A percentile compares a stretch with the other conserved stretches of the same genome.
phyloP scores from a whole-genome alignment of 2,113 vertebrate genomes.

The Laticauda colubrina region DNA sequence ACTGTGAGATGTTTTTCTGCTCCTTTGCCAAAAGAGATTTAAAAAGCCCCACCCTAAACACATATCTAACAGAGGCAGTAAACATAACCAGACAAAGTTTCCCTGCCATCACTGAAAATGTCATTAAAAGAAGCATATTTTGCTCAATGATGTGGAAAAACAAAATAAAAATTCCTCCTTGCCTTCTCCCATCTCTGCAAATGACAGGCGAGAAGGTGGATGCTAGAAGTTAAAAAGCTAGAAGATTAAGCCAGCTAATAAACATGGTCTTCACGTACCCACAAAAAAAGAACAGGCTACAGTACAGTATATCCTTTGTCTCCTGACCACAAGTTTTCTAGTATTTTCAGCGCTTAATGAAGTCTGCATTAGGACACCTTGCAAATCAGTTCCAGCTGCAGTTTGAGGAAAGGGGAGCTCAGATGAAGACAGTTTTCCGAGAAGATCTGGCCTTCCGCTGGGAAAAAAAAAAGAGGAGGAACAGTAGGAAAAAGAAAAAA shows the following conservation, averaged over 20 bases:
- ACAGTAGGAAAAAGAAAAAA: not conserved
- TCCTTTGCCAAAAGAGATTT: not conserved
- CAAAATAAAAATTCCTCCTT: not conserved
- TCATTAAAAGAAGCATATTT: not conserved
- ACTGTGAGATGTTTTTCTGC: not conserved
- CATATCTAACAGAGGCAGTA: not conserved
- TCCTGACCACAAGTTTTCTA: slow-evolving; percentile 37
- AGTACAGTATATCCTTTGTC: slow-evolving; percentile 30
- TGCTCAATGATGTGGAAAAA: slow-evolving; percentile 25
- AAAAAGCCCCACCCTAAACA: not conserved
- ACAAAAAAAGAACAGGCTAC: slow-evolving; percentile 15
- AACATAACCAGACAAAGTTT: not conserved
- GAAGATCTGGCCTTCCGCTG: slow-evolving; percentile 19
- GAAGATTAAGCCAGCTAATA: slow-evolving; percentile 45
- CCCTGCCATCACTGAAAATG: not conserved
- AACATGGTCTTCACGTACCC: not conserved
- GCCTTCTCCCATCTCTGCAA: not conserved
- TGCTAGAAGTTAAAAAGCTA: slow-evolving; percentile 19
- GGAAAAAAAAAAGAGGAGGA: not conserved
- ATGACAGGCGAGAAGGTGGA: not conserved
- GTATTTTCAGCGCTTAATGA: slow-evolving; percentile 13
- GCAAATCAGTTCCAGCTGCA: slow-evolving; percentile 45
- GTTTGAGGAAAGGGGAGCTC: not conserved
- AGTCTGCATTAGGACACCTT: slow-evolving; percentile 36
- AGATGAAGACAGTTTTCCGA: not conserved